Percentiles rank a stretch among this genome's conserved stretches.
phyloP scores from a whole-genome alignment of 2,797 vertebrate species.

The Cyprinodon diabolis region DNA sequence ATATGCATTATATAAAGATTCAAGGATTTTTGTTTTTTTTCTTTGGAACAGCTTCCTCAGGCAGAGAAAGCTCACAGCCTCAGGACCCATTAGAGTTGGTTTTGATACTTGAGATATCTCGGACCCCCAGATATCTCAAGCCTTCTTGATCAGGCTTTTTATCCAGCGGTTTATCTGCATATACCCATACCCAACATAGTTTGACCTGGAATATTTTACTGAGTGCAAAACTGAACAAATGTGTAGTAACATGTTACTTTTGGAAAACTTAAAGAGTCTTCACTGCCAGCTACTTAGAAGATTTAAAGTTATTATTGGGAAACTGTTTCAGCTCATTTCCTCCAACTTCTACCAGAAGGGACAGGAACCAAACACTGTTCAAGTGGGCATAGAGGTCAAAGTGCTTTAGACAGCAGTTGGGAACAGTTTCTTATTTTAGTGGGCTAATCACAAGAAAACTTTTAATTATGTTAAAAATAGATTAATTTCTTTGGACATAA shows the following conservation, averaged over 20 bases:
- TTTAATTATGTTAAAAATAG: too few relatives aligned
- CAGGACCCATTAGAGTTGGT: constrained; percentile 25
- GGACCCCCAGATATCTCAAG: neutral
- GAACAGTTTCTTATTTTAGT: neutral
- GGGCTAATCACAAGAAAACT: too few relatives aligned
- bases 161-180: neutral
- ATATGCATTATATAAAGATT: constrained; percentile 7
- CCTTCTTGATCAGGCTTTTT: constrained; percentile 3
- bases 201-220: neutral
- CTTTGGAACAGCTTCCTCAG: constrained; percentile 12
- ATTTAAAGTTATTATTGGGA: neutral
- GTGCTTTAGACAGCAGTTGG: neutral
- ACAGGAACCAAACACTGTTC: neutral
- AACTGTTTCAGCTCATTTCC: neutral
- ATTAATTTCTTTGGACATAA: too few relatives aligned
- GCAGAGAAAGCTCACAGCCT: constrained; percentile 16
- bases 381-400: neutral
- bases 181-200: neutral
- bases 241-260: neutral
- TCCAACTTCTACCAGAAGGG: neutral
- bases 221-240: neutral
- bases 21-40: constrained; percentile 9
- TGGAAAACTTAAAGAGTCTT: neutral
- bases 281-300: neutral
- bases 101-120: constrained; percentile 7